Conservation (phyloP, 2,113 vertebrate species). For the Mustela lutreola region DNA sequence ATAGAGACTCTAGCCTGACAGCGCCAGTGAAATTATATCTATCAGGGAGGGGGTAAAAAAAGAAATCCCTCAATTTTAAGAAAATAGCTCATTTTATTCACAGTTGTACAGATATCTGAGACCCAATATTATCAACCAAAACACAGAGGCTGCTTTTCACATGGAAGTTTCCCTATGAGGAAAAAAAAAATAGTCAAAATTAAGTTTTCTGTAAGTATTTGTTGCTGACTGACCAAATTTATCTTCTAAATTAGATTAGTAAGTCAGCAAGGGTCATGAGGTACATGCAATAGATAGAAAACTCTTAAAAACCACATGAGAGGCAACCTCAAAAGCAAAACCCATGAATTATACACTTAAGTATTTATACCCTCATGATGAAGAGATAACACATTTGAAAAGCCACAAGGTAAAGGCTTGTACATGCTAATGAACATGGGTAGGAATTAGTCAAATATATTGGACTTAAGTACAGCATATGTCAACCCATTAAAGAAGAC, state of each 20-base stretch:
- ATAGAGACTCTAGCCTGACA: background rate
- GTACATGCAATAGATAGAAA: conserved; percentile 20
- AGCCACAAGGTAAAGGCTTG: background rate
- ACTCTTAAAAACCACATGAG: background rate
- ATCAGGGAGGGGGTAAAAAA: background rate
- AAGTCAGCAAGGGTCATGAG: background rate
- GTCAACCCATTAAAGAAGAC: background rate
- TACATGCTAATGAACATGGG: background rate
- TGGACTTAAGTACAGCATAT: background rate
- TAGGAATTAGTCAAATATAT: conserved; percentile 36
- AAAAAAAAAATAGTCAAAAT: conserved; percentile 11
- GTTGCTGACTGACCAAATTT: conserved; percentile 24
- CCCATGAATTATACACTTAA: background rate
- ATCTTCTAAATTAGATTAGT: conserved; percentile 44
- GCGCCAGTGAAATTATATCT: background rate
- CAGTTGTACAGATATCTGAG: conserved; percentile 24
- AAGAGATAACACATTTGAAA: background rate
- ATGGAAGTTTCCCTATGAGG: background rate
- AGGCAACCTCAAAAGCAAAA: conserved; percentile 34
- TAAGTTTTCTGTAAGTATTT: conserved; percentile 42
- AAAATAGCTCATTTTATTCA: conserved; percentile 42
- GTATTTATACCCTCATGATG: background rate
- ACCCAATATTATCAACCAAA: conserved; percentile 13
- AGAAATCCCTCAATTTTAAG: background rate
- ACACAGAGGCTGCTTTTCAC: conserved; percentile 41